phyloP scores from a whole-genome alignment of 2,113 vertebrate species.

The Antechinus stuartii region DNA sequence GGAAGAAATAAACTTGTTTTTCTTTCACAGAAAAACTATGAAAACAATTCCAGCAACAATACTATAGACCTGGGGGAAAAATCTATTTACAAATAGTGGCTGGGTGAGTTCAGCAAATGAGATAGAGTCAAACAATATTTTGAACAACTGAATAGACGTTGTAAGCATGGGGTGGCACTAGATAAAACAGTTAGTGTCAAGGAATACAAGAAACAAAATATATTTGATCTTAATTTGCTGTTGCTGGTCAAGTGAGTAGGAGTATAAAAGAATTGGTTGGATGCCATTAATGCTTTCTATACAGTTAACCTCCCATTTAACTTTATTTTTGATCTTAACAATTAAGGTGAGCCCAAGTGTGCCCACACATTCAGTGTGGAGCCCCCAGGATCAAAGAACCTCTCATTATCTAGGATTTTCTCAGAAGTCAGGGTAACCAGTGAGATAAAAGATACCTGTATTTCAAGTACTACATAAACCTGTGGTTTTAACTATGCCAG shows the following conservation, averaged over 20 bases:
- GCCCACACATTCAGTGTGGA: conserved; percentile 59
- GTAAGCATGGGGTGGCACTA: neutral
- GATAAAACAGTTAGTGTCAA: conserved; percentile 44
- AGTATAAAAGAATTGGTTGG: conserved; percentile 9
- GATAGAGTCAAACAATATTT: neutral
- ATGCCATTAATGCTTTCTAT: conserved; percentile 20
- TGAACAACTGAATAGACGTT: conserved; percentile 12
- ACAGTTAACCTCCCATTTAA: conserved; percentile 64
- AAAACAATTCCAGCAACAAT: neutral
- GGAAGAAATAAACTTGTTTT: neutral
- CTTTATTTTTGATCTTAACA: conserved; percentile 62
- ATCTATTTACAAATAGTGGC: neutral
- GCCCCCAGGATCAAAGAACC: conserved; percentile 70
- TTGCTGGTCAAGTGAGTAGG: conserved; percentile 16
- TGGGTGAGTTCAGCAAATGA: conserved; percentile 29
- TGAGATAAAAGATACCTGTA: conserved; percentile 40
- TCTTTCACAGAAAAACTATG: conserved; percentile 12
- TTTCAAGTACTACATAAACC: conserved; percentile 12
- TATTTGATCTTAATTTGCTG: conserved; percentile 25
- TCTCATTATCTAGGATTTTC: conserved; percentile 72
- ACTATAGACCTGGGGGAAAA: neutral
- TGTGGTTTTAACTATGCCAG: conserved; percentile 22
- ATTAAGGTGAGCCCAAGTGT: conserved; percentile 58
- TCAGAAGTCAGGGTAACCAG: conserved; percentile 45
- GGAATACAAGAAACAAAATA: conserved; percentile 19